Percentiles rank a stretch among this genome's conserved stretches.
These are phyloP conservation scores for Vidua chalybeata DNA, from an alignment of 2,113 vertebrate species.

Conservation along the genomic window DNA sequence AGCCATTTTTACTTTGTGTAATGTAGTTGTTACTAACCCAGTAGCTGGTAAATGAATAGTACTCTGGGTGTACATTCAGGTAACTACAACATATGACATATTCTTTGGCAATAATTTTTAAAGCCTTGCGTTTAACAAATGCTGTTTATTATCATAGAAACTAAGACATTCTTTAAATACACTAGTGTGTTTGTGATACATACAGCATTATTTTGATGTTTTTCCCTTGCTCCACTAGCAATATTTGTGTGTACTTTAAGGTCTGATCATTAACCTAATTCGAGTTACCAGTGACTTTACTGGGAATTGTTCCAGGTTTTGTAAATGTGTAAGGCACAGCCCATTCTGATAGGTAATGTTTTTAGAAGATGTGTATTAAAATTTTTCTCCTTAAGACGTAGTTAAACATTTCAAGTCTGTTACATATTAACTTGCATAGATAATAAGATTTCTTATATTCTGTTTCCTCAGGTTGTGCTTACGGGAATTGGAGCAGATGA, in stretches of 20 bases:
- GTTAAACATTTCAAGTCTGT: background rate
- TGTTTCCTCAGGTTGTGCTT: slow-evolving; percentile 81
- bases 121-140: background rate
- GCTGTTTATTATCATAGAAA: background rate
- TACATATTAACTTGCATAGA: background rate
- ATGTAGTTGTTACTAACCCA: background rate
- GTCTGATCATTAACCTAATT: background rate
- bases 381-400: background rate
- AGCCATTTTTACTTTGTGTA: background rate
- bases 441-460: background rate
- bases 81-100: background rate
- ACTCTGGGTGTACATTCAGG: background rate
- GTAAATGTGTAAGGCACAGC: background rate
- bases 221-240: background rate
- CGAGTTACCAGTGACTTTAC: background rate
- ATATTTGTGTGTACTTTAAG: background rate
- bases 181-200: background rate
- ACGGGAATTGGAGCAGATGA: slow-evolving; percentile 96
- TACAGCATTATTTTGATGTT: background rate
- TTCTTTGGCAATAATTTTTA: background rate
- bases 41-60: background rate
- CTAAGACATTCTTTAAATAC: background rate
- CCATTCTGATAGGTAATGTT: background rate
- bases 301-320: background rate
- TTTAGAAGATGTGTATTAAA: background rate